Evolutionary conservation across 2,888 invertebrate species (phyloP).

Genomic region (Neoscelio sp.): DNA sequence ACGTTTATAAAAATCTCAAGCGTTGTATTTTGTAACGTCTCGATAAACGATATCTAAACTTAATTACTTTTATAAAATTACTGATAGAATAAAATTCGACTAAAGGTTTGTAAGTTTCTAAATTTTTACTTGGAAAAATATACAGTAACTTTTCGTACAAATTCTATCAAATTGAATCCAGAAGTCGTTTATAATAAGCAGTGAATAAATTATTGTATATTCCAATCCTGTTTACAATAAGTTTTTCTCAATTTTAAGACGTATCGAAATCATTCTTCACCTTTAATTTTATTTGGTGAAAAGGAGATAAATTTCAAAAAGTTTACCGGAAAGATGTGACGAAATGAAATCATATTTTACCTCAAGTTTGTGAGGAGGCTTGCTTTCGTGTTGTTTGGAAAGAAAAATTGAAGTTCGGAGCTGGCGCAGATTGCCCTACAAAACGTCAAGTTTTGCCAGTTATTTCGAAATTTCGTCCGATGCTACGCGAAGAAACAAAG

Average conservation of each 20-base stretch:
- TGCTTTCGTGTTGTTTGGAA: slow-evolving; percentile 1
- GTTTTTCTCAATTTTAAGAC: no score
- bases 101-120: no score
- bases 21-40: slow-evolving; percentile 11
- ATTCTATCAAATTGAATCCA: no score
- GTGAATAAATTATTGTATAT: no score
- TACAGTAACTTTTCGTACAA: no score
- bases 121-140: no score
- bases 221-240: no score
- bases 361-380: background rate
- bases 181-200: no score
- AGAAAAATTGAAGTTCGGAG: slow-evolving; percentile 14
- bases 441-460: slow-evolving; percentile 17
- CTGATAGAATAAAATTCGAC: background rate
- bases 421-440: slow-evolving; percentile 8
- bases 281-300: no score
- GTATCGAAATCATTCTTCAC: no score
- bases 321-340: no score
- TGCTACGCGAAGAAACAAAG: slow-evolving; percentile 16
- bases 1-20: slow-evolving; percentile 23
- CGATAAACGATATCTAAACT: slow-evolving; percentile 6
- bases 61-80: slow-evolving; percentile 12
- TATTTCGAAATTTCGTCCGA: slow-evolving; percentile 20
- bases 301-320: no score
- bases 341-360: background rate